These are phyloP conservation scores for Daphoenositta chrysoptera DNA, from an alignment of 2,113 vertebrate genomes.

Conservation along the genomic window DNA sequence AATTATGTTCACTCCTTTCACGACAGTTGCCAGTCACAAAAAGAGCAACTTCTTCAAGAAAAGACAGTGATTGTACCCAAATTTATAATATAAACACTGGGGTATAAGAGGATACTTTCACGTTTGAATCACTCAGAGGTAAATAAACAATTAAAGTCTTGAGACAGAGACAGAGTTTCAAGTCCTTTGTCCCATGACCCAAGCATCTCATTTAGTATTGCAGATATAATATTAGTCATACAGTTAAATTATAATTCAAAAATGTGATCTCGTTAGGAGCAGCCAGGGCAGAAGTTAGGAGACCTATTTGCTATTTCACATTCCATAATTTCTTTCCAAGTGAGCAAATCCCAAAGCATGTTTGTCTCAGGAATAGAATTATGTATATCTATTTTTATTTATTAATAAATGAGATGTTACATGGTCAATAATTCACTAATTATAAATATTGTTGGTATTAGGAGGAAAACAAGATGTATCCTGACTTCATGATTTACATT, in stretches of 20 bases:
- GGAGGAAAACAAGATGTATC: neutral
- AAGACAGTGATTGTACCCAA: neutral
- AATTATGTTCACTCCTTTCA: neutral
- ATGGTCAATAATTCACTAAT: neutral
- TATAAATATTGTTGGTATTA: neutral
- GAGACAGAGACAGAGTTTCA: neutral
- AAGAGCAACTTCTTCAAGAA: neutral
- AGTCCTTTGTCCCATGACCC: neutral
- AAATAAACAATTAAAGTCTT: neutral
- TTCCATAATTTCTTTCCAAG: neutral
- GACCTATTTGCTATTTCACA: neutral
- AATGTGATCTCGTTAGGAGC: neutral
- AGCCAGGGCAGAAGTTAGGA: neutral
- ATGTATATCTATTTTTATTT: neutral
- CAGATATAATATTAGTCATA: neutral
- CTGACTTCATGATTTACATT: neutral
- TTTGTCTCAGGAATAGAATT: neutral
- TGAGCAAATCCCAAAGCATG: neutral
- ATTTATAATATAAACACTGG: neutral
- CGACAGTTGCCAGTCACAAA: neutral
- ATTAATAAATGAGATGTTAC: neutral
- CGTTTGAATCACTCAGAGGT: neutral
- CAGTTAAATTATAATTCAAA: neutral
- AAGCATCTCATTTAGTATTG: neutral
- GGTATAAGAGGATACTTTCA: neutral